A percentile compares a stretch with the other conserved stretches of the same genome.
phyloP scores from a whole-genome alignment of 2,888 invertebrate genomes.

The Eucera pruinosa region DNA sequence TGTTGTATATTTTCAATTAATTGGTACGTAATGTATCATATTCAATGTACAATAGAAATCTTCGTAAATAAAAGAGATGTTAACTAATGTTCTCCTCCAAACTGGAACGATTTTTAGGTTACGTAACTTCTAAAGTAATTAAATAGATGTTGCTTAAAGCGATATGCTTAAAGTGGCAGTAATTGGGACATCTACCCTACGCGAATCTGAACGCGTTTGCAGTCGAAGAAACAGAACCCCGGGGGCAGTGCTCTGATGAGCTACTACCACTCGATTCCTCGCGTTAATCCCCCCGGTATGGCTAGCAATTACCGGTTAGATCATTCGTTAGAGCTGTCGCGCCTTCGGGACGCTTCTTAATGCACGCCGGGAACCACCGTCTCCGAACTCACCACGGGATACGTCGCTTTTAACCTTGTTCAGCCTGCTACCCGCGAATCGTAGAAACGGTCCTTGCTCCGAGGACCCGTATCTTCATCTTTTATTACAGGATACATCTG shows the following conservation, averaged over 20 bases:
- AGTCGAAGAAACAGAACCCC: not conserved
- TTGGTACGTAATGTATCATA: no score
- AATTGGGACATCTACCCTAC: no score
- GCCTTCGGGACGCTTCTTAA: slow-evolving; percentile 50
- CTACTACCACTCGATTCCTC: slow-evolving; percentile 24
- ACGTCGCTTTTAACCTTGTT: slow-evolving; percentile 29
- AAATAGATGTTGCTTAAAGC: no score
- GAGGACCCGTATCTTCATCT: slow-evolving; percentile 56
- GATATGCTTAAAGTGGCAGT: no score
- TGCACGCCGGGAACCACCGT: slow-evolving; percentile 21
- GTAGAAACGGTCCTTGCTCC: slow-evolving; percentile 32
- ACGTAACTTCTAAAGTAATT: no score
- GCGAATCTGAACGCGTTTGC: no score
- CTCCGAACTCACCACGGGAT: slow-evolving; percentile 11
- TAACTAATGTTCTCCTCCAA: no score
- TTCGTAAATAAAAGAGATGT: no score
- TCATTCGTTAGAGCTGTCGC: slow-evolving; percentile 60
- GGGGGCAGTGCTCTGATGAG: slow-evolving; percentile 5
- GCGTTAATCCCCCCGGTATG: slow-evolving; percentile 40
- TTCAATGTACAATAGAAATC: no score
- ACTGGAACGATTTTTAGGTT: no score
- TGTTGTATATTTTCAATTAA: no score
- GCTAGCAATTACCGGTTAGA: slow-evolving; percentile 48
- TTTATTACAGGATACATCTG: slow-evolving; percentile 78
- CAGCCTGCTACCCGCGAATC: slow-evolving; percentile 33